Percentiles rank a stretch among this genome's conserved stretches.
Evolutionary conservation across 92 coral and sea anemone species (phyloP).

Genomic region (Umimayanthus chanpuru): DNA sequence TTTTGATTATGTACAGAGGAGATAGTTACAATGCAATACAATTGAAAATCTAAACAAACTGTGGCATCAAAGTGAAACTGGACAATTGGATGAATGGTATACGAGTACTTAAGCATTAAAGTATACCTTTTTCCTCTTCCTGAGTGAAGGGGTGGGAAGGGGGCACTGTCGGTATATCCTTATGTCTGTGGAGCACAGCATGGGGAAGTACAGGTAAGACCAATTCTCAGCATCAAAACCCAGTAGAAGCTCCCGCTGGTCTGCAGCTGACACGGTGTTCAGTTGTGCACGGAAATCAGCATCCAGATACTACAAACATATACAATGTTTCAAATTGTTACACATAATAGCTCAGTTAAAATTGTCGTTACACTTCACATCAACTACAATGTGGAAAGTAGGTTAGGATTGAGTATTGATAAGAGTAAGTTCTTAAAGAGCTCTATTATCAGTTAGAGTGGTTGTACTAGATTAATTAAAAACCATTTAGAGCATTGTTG

Average conservation of each 20-base stretch:
- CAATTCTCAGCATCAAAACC: constrained; percentile 80
- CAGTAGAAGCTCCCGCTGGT: constrained; percentile 78
- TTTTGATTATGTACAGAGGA: too few species aligned
- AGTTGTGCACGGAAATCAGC: constrained; percentile 88
- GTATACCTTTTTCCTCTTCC: constrained; percentile 55
- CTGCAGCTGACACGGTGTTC: constrained; percentile 66
- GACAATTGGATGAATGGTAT: too few species aligned
- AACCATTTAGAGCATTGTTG: too few species aligned
- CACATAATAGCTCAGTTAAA: not conserved
- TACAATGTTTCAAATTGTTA: not conserved
- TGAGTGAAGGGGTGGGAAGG: constrained; percentile 61
- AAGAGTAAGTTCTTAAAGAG: too few species aligned
- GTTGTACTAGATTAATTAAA: too few species aligned
- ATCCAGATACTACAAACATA: constrained; percentile 71
- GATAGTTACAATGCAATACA: too few species aligned
- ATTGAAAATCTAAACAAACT: too few species aligned
- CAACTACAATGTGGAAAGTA: too few species aligned
- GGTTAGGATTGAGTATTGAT: too few species aligned
- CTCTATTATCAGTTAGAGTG: too few species aligned
- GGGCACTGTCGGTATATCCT: constrained; percentile 87
- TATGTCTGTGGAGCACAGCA: constrained; percentile 84
- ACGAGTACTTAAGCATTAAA: not conserved
- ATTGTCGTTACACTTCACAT: too few species aligned
- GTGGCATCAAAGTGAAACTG: too few species aligned
- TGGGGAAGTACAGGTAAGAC: constrained; percentile 84